Conservation (phyloP, 1,140 invertebrate species). For the Drosophila orena region DNA sequence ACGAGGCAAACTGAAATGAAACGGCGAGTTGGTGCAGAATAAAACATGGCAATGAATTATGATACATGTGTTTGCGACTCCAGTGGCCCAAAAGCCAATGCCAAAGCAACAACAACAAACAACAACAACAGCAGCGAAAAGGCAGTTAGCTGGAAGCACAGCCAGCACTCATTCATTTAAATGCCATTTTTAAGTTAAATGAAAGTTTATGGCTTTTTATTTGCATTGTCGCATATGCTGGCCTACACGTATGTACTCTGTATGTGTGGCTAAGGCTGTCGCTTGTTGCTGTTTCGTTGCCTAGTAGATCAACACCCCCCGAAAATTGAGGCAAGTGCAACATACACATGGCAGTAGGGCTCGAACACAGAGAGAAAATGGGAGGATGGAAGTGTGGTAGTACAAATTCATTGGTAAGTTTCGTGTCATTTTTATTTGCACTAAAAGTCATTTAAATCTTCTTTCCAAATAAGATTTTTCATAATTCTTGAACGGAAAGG, state of each 20-base stretch:
- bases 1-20: constrained; percentile 14
- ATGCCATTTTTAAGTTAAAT: constrained; percentile 85
- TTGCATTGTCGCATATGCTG: constrained; percentile 72
- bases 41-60: constrained; percentile 83
- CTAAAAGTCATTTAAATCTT: too few relatives aligned
- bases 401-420: too few relatives aligned
- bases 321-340: constrained; percentile 42
- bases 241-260: background rate
- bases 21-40: constrained; percentile 66
- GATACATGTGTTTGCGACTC: constrained; percentile 77
- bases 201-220: constrained; percentile 84
- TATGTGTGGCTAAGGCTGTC: constrained; percentile 32
- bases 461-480: too few relatives aligned
- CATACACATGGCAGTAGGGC: constrained; percentile 22
- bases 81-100: constrained; percentile 40
- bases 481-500: too few relatives aligned
- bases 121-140: constrained; percentile 1
- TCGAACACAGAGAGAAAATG: constrained; percentile 9
- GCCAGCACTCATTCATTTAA: constrained; percentile 81
- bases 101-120: background rate
- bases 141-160: constrained; percentile 42
- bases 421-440: too few relatives aligned
- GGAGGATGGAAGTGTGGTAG: too few relatives aligned
- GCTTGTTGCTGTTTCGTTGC: constrained; percentile 26
- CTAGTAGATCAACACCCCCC: constrained; percentile 63